phyloP scores from a whole-genome alignment of 1,140 invertebrate genomes.

The Lasaia peninsularis region DNA sequence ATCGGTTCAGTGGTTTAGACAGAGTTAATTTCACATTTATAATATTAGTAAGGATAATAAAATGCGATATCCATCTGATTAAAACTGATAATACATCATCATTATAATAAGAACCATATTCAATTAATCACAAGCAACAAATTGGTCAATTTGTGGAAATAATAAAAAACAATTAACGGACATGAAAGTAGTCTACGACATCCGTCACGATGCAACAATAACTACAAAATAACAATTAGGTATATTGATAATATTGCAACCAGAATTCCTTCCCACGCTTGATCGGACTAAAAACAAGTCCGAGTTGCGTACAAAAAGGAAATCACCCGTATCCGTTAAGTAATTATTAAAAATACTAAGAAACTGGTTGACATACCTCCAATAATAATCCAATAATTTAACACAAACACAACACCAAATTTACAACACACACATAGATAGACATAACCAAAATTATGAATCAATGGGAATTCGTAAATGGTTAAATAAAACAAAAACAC shows the following conservation, averaged over 20 bases:
- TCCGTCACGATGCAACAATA: background rate
- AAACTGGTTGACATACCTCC: conserved; percentile 56
- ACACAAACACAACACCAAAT: conserved; percentile 33
- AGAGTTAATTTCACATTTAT: no score
- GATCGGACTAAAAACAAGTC: conserved; percentile 64
- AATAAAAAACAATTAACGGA: no score
- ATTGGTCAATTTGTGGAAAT: background rate
- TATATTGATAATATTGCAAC: conserved; percentile 37
- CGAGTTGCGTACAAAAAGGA: conserved; percentile 59
- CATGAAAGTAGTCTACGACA: background rate
- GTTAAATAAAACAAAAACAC: conserved; percentile 35
- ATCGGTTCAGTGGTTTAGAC: no score
- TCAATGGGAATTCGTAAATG: conserved; percentile 36
- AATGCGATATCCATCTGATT: no score
- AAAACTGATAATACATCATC: no score
- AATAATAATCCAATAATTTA: conserved; percentile 30
- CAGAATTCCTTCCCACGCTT: conserved; percentile 67
- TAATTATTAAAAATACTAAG: conserved; percentile 51
- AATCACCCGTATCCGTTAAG: conserved; percentile 48
- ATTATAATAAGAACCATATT: no score
- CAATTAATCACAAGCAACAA: background rate
- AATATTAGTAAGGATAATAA: no score
- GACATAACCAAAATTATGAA: conserved; percentile 50
- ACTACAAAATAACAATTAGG: background rate
- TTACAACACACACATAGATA: conserved; percentile 41